Base-by-base conservation (phyloP, 2,797 vertebrate genomes). In the Notoglanidium macrostoma region DNA sequence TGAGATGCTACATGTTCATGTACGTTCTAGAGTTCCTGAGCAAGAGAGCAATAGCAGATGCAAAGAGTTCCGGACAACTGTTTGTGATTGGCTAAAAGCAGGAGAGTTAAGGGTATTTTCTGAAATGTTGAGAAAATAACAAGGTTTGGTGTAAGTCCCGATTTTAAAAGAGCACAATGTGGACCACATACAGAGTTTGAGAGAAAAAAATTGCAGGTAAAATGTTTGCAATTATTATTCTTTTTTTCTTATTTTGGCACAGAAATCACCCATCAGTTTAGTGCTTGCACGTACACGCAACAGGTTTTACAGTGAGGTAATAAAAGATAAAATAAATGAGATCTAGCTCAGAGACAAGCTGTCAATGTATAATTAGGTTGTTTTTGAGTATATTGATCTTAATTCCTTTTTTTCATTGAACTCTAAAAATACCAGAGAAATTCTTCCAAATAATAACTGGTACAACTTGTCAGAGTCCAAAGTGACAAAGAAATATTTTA, bases 401-500 rank as follows among this genome's bases (percentile, higher is more conserved):
- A 40, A 46, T 67, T 61, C 14, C 19, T 86, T 51, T 84, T 40
- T 89, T 78, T 84, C 54, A 70, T 61, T 87, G 82, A 68, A 67
- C 83, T 88, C 57, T 87, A 89, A 90, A 86, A 81, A 84, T 77
- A 84, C 79, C 85, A 87, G 84, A 73, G 76, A 87, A 87, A 78
- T 67, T 23, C 44, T 55, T 68, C 40, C 32, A n/a, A 70, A 68
- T 84, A 76, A 81, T 88, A 57, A 86, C 59, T 29, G n/a, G 57
- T 59, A 72, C 46, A 89, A 87, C 67, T 78, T 87, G 84, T 76
- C 51, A 77, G 59, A 76, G 85, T 83, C 80, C 72, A 95, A 95
- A 88, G 93, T 91, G 93, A 92, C 93, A 93, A 95, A 95, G 91
- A 95, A 96, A 96, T 94, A 92, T 95, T 92, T 95, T 95, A 95